Evolutionary conservation across 53 echinoderm and acorn worm species (phyloP), one percentile per base, ranked within the genome.

Genomic region (Holothuria scabra): DNA sequence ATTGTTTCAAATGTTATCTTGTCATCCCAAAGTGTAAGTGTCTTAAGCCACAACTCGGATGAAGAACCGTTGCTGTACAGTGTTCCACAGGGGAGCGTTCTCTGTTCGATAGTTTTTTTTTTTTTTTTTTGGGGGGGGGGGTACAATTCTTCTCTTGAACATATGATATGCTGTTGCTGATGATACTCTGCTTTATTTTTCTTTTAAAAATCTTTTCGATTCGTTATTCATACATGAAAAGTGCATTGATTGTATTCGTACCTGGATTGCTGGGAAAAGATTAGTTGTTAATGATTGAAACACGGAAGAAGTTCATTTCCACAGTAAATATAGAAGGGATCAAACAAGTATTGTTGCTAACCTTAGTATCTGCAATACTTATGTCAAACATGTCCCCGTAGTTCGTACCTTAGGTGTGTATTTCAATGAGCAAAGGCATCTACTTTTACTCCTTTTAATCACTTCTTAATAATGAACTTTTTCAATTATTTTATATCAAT

Each of bases 41-140:
- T 71, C 20, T 33, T 33, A 38, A 71, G 37, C 38, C 37, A 12
- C 38, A n/a, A n/a, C n/a, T n/a, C n/a, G n/a, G n/a, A n/a, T n/a
- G n/a, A n/a, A n/a, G 41, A 41, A 23, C 34, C 52, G 21, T 25
- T 72, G 4, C n/a, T 72, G 18, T 72, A 49, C 1, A 83, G 88
- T 10, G 88, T 88, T 48, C 83, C 83, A 14, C 88, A 83, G 55
- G 84, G 83, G 16, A 72, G 74, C 9, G 8, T 41, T 41, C 22
- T 88, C 65, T 74, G 83, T n/a, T 65, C 74, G 1, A 12, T 48
- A 5, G 9, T 74, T 33, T 88, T 82, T 46, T n/a, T n/a, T n/a
- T n/a, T n/a, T n/a, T n/a, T n/a, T n/a, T n/a, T n/a, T n/a, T n/a
- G n/a, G n/a, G n/a, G n/a, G n/a, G n/a, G n/a, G n/a, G n/a, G n/a